phyloP scores from a whole-genome alignment of 2,888 invertebrate species.

The Apamea monoglypha region DNA sequence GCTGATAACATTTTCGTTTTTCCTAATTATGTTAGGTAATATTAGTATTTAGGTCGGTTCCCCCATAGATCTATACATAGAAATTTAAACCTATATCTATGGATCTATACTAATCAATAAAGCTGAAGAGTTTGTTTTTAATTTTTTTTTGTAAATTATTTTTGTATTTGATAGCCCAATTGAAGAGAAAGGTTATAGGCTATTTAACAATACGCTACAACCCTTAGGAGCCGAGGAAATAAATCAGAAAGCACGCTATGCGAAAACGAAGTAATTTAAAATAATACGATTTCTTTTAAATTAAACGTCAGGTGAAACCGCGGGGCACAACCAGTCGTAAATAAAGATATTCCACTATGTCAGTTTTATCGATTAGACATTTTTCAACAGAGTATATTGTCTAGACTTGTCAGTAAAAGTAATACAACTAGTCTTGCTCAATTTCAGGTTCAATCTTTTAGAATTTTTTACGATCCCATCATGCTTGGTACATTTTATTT shows the following conservation, averaged over 20 bases:
- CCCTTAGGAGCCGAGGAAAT: not conserved
- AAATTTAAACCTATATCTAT: too few relatives aligned
- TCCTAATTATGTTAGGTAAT: too few relatives aligned
- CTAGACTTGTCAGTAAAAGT: slow-evolving; percentile 26
- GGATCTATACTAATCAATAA: not conserved
- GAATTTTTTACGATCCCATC: slow-evolving; percentile 24
- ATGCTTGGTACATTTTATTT: slow-evolving; percentile 36
- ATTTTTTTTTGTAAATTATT: not conserved
- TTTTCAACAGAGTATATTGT: slow-evolving; percentile 7
- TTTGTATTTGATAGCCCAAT: not conserved
- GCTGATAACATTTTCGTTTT: too few relatives aligned
- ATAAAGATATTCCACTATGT: not conserved
- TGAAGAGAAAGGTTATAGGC: not conserved
- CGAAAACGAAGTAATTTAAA: not conserved
- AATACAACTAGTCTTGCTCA: slow-evolving; percentile 5
- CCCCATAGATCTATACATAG: too few relatives aligned
- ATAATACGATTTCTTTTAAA: not conserved
- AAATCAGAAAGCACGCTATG: not conserved
- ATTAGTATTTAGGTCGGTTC: too few relatives aligned
- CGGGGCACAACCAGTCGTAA: not conserved
- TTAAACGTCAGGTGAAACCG: not conserved
- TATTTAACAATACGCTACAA: not conserved
- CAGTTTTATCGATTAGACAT: slow-evolving; percentile 15
- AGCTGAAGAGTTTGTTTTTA: not conserved
- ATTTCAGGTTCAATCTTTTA: slow-evolving; percentile 19